Evolutionary conservation across 1,140 invertebrate species (phyloP), one percentile per base, ranked within the genome.

Genomic region (Hyphantria cunea): DNA sequence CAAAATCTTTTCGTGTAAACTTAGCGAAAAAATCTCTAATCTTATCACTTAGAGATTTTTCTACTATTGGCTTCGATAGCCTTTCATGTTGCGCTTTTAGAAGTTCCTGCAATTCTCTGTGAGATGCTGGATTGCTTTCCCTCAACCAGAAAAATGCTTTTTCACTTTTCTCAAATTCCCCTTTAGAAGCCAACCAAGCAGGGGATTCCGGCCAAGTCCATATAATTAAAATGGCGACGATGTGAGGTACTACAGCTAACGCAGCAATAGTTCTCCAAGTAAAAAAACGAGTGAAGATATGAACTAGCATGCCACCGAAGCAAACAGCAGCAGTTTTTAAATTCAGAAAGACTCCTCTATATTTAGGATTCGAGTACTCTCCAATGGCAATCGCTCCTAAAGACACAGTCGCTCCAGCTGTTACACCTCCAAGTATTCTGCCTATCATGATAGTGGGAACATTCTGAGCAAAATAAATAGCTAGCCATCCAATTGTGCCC

Each of bases 161-260:
- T 56, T 80, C 67, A 25, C 80, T 76, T 32, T 72, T 60, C 31
- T 83, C 72, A 25, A 74, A 87, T 45, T 73, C 44, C 25, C 74
- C 70, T 42, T 70, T 82, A 0, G 76, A 76, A 0, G 75, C 75
- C 11, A 89, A 55, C 82, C 83, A 89, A 0, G 78, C 65, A 0
- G 86, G 86, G 13, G 82, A 87, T 52, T 89, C 84, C 0, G 81
- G 83, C 84, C 83, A 87, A 0, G 82, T 85, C 10, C 45, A 74
- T 6, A 79, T 68, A 6, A 82, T 80, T 0, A 70, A n/a, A 0
- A 86, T 44, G 6, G 79, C 60, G 6, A 69, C 3, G 0, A 74
- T 45, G 41, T 70, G 63, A 2, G 84, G 82, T 0, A 77, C 15
- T 6, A 80, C 8, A 0, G 66, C 69, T 3, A 74, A 37, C 6